Evolutionary conservation across 2,113 vertebrate species (phyloP).

Genomic region (Tragelaphus scriptus): DNA sequence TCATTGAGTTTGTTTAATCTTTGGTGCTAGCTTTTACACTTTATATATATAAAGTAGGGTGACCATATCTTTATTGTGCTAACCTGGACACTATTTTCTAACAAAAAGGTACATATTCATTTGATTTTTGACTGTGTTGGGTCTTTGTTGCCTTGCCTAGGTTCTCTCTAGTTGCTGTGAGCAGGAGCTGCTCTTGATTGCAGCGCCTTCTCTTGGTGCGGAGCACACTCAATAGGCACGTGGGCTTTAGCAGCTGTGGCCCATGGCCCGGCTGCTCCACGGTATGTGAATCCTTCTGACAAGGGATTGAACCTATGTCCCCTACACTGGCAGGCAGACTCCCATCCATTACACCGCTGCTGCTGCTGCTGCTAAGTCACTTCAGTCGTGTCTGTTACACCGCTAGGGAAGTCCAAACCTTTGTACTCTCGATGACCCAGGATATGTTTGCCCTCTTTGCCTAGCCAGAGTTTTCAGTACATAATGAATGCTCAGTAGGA

Average conservation of each 20-base stretch:
- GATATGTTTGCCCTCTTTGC: neutral
- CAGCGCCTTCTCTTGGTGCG: accelerated
- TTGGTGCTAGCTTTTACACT: neutral
- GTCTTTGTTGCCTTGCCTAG: neutral
- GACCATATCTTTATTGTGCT: neutral
- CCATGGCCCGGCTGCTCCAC: accelerated
- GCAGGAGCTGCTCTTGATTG: neutral
- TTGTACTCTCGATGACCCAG: neutral
- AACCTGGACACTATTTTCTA: neutral
- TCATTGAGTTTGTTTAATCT: neutral
- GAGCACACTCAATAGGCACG: accelerated
- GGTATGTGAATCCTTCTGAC: accelerated
- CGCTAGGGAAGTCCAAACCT: neutral
- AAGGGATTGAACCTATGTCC: neutral
- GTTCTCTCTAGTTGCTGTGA: neutral
- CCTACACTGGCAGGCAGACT: neutral
- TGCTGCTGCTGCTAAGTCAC: too few relatives aligned
- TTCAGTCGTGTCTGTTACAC: too few relatives aligned
- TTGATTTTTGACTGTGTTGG: neutral
- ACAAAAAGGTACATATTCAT: neutral
- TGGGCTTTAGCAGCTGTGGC: neutral
- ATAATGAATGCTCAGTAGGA: neutral
- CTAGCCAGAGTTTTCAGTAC: neutral
- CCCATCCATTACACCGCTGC: neutral
- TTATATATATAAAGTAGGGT: neutral